phyloP scores from a whole-genome alignment of 2,888 invertebrate genomes.

The Gonocerus acuteangulatus region DNA sequence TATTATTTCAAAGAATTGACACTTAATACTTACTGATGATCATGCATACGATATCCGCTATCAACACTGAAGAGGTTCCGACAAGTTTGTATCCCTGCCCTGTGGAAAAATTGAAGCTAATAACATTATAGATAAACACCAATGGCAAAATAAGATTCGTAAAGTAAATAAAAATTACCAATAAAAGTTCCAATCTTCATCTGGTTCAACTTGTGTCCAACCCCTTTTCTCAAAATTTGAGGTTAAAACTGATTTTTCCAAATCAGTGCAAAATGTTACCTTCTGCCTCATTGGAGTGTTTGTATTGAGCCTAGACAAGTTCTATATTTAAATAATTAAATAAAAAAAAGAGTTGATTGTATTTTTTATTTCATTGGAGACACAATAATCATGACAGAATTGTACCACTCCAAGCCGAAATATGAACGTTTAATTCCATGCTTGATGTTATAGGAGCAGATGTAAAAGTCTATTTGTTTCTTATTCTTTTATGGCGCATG shows the following conservation, averaged over 20 bases:
- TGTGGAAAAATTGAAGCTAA: slow-evolving; percentile 21
- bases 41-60: slow-evolving; percentile 82
- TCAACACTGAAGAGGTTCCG: slow-evolving; percentile 86
- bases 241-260: slow-evolving; percentile 86
- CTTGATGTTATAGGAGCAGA: no score
- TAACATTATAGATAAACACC: background rate
- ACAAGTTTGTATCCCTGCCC: slow-evolving; percentile 85
- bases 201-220: slow-evolving; percentile 78
- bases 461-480: no score
- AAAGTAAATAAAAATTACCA: slow-evolving; percentile 50
- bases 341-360: no score
- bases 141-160: background rate
- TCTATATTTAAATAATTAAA: background rate
- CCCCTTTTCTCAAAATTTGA: slow-evolving; percentile 88
- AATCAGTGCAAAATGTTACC: slow-evolving; percentile 63
- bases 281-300: slow-evolving; percentile 31
- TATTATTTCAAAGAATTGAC: no score
- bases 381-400: no score
- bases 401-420: no score
- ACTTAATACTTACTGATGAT: slow-evolving; percentile 68
- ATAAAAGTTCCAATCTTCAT: slow-evolving; percentile 94
- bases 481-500: no score
- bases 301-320: slow-evolving; percentile 13
- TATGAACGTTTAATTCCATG: no score
- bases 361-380: no score